Percentiles rank a stretch among this genome's conserved stretches.
Evolutionary conservation across 2,113 vertebrate genomes (phyloP).

Genomic region (Poeciliopsis prolifica): DNA sequence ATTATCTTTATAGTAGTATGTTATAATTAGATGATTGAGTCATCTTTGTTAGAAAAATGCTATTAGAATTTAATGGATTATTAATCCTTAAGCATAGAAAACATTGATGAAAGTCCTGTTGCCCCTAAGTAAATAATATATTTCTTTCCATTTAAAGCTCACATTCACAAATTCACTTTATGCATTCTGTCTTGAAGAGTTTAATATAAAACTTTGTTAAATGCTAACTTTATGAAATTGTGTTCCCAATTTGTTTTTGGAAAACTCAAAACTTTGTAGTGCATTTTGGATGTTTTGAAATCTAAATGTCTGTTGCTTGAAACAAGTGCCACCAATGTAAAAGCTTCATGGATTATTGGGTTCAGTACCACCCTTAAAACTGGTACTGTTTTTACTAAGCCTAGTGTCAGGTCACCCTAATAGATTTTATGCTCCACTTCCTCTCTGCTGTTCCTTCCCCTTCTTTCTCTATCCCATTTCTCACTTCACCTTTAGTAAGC

Average conservation of each 20-base stretch:
- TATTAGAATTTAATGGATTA: not conserved
- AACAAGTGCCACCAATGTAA: not conserved
- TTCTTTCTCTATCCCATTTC: not conserved
- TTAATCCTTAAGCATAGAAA: constrained; percentile 8
- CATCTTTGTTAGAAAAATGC: constrained; percentile 3
- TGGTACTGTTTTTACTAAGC: constrained; percentile 38
- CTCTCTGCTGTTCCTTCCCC: constrained; percentile 1
- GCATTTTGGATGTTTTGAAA: constrained; percentile 9
- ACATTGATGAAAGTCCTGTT: not conserved
- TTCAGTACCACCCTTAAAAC: constrained; percentile 7
- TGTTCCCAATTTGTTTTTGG: too few species aligned
- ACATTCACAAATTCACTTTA: not conserved
- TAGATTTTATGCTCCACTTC: constrained; percentile 38
- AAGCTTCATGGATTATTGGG: constrained; percentile 39
- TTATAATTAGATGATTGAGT: not conserved
- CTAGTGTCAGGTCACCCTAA: constrained; percentile 25
- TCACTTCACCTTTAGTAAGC: not conserved
- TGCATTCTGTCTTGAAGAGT: not conserved
- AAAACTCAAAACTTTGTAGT: not conserved
- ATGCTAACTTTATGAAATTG: too few species aligned
- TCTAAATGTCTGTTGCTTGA: constrained; percentile 11
- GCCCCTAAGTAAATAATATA: not conserved
- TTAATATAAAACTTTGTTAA: too few species aligned
- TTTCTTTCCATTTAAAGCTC: not conserved
- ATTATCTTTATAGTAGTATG: not conserved